Conservation (phyloP, 2,797 vertebrate species). For the Rhodeus uyekii region DNA sequence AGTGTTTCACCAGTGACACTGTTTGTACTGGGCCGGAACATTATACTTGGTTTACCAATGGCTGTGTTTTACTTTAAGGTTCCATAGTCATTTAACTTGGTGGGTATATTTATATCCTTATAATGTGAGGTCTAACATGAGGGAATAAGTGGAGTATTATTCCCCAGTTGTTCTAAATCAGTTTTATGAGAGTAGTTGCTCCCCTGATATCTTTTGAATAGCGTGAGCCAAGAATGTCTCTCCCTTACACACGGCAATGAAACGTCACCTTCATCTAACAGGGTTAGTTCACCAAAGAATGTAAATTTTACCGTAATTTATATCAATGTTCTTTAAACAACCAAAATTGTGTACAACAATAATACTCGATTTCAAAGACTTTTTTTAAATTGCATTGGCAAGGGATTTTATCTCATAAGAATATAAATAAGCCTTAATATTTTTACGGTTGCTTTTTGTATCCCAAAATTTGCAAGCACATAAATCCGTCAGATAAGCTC, state of each 20-base stretch:
- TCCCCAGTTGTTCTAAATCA: slow-evolving; percentile 22
- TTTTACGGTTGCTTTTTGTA: neutral
- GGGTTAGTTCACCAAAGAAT: slow-evolving; percentile 10
- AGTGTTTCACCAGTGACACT: neutral
- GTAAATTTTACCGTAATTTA: neutral
- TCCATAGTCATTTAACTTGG: slow-evolving; percentile 32
- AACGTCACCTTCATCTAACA: slow-evolving; percentile 39
- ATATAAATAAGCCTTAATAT: neutral
- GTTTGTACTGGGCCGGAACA: slow-evolving; percentile 1
- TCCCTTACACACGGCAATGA: slow-evolving; percentile 45
- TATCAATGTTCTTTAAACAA: neutral
- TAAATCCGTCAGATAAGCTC: neutral
- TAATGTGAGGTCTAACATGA: slow-evolving; percentile 43
- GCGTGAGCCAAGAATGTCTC: slow-evolving; percentile 3
- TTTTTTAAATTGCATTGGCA: neutral
- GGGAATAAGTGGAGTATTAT: slow-evolving; percentile 20
- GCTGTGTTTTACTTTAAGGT: neutral
- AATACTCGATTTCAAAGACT: neutral
- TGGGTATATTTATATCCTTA: slow-evolving; percentile 47
- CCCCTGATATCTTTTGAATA: slow-evolving; percentile 41
- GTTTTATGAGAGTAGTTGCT: slow-evolving; percentile 23
- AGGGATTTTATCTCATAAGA: neutral
- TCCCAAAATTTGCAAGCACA: neutral
- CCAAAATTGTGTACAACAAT: neutral
- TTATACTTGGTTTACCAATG: slow-evolving; percentile 13